These are phyloP conservation scores for Sander vitreus DNA, from an alignment of 2,113 vertebrate species.

Conservation along the genomic window DNA sequence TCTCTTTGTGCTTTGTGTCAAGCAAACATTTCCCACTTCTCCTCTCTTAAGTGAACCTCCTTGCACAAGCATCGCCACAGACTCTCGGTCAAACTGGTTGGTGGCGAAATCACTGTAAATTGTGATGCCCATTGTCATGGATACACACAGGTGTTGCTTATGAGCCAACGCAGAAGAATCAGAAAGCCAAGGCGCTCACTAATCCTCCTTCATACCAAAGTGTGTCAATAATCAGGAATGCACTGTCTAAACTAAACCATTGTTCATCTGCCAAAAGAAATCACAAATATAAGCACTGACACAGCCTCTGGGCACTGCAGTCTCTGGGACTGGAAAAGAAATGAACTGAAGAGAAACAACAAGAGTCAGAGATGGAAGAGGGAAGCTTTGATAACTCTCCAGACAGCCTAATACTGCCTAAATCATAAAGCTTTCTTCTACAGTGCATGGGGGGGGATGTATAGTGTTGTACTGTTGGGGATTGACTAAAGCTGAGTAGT, in stretches of 20 bases:
- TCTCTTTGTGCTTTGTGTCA: slow-evolving; percentile 22
- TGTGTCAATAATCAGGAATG: slow-evolving; percentile 81
- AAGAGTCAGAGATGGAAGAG: slow-evolving; percentile 51
- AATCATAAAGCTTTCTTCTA: slow-evolving; percentile 51
- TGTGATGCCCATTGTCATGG: slow-evolving; percentile 81
- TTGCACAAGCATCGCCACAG: slow-evolving; percentile 48
- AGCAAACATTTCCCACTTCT: slow-evolving; percentile 35
- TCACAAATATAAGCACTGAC: slow-evolving; percentile 71
- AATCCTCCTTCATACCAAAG: slow-evolving; percentile 74
- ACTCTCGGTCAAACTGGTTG: slow-evolving; percentile 90
- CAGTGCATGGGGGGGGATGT: slow-evolving; percentile 34
- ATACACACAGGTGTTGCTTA: slow-evolving; percentile 83
- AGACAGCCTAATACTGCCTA: slow-evolving; percentile 66
- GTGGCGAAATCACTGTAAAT: slow-evolving; percentile 80
- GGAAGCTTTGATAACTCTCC: slow-evolving; percentile 69
- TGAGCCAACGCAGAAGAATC: slow-evolving; percentile 58
- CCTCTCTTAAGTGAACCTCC: slow-evolving; percentile 51
- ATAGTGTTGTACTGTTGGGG: slow-evolving; percentile 48
- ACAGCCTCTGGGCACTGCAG: slow-evolving; percentile 65
- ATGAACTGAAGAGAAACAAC: slow-evolving; percentile 62
- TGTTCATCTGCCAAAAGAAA: slow-evolving; percentile 78
- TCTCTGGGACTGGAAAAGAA: slow-evolving; percentile 62
- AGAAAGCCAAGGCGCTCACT: slow-evolving; percentile 76
- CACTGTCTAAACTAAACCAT: slow-evolving; percentile 74
- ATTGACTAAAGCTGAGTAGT: slow-evolving; percentile 50